These are phyloP conservation scores for Zygogramma bicolorata DNA, from an alignment of 2,888 invertebrate genomes.

Conservation along the genomic window DNA sequence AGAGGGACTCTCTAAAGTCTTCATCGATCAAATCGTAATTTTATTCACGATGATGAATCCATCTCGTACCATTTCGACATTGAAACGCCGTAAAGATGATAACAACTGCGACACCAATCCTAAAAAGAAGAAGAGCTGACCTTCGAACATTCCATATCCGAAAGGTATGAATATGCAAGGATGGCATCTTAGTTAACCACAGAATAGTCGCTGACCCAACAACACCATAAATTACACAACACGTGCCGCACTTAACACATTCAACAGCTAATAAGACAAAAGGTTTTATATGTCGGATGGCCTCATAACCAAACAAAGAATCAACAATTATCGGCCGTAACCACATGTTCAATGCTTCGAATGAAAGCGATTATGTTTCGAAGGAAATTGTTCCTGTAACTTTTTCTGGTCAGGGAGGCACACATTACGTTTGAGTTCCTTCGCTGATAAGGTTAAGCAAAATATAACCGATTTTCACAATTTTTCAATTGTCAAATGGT, in stretches of 20 bases:
- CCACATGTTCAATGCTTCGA: neutral
- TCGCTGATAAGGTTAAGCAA: too few relatives aligned
- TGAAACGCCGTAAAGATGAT: neutral
- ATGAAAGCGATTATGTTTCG: neutral
- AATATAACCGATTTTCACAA: too few relatives aligned
- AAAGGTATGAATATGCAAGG: constrained; percentile 18
- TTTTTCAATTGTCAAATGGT: too few relatives aligned
- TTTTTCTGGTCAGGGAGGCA: neutral
- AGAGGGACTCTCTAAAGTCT: too few relatives aligned
- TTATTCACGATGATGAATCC: neutral
- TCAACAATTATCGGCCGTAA: neutral
- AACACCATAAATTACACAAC: constrained; percentile 23
- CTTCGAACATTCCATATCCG: constrained; percentile 9
- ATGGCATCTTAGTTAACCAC: constrained; percentile 15
- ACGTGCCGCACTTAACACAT: constrained; percentile 20
- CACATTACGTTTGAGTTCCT: too few relatives aligned
- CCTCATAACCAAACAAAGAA: constrained; percentile 8
- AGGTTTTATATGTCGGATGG: constrained; percentile 19
- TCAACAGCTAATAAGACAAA: constrained; percentile 17
- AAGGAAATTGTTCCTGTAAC: neutral
- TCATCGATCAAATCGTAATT: neutral
- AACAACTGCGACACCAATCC: constrained; percentile 13
- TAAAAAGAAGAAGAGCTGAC: constrained; percentile 19
- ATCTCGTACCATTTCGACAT: constrained; percentile 1
- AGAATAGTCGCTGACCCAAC: constrained; percentile 10